These are phyloP conservation scores for Papilio xuthus DNA, from an alignment of 1,140 invertebrate species.

Conservation along the genomic window DNA sequence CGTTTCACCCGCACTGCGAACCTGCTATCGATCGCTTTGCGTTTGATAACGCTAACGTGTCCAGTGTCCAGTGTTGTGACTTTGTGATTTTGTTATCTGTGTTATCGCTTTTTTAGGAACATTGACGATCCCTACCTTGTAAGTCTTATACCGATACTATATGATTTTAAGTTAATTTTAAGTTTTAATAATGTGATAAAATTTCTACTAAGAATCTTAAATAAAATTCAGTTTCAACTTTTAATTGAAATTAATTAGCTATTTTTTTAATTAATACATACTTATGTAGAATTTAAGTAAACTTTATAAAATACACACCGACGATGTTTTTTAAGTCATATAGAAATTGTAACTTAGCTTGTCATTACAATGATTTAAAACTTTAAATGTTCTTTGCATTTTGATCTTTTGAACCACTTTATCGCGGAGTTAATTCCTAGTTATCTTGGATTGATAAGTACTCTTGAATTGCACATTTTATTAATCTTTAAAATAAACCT, in stretches of 20 bases:
- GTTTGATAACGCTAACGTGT: constrained; percentile 7
- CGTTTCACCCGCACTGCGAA: constrained; percentile 40
- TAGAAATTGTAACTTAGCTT: no score
- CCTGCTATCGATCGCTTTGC: not conserved
- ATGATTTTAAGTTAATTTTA: not conserved
- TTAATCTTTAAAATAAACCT: no score
- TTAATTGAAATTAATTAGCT: not conserved
- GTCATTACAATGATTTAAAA: no score
- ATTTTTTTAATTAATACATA: not conserved
- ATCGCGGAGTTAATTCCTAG: no score
- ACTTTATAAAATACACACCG: not conserved
- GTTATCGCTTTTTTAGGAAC: constrained; percentile 1
- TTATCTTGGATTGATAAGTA: no score
- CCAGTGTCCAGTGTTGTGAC: constrained; percentile 3
- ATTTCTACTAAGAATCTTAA: not conserved
- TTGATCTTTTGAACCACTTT: not conserved
- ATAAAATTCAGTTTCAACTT: not conserved
- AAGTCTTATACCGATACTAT: not conserved
- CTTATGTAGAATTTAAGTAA: not conserved
- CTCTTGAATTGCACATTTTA: no score
- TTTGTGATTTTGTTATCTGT: not conserved
- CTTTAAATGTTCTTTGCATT: not conserved
- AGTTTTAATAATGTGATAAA: not conserved
- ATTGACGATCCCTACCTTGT: not conserved
- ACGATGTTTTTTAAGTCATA: not conserved